Evolutionary conservation across 2,797 vertebrate species (phyloP).

Genomic region (Acrossocheilus wenchowensis): DNA sequence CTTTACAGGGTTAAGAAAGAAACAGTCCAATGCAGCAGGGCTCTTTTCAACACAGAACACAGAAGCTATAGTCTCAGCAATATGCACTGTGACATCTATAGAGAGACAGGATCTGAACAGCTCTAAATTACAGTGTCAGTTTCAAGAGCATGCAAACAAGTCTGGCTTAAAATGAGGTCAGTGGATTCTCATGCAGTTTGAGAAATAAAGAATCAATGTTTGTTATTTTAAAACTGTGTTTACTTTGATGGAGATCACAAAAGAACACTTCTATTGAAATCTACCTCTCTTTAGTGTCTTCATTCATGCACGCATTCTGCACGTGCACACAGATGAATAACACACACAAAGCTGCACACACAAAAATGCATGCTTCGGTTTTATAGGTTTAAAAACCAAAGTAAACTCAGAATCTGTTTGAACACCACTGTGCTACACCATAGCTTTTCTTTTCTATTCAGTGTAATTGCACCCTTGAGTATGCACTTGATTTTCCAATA

Average conservation of each 20-base stretch:
- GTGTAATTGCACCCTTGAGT: not conserved
- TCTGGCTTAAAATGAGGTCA: not conserved
- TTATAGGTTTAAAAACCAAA: constrained; percentile 2
- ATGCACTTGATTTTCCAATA: not conserved
- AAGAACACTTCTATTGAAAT: not conserved
- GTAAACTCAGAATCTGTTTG: not conserved
- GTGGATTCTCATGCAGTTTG: not conserved
- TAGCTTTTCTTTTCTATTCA: constrained; percentile 1
- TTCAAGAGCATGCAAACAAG: not conserved
- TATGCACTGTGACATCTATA: not conserved
- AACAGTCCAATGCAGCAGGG: constrained; percentile 44
- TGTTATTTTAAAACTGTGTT: not conserved
- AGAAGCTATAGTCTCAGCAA: not conserved
- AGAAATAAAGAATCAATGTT: not conserved
- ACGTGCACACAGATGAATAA: not conserved
- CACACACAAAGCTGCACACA: not conserved
- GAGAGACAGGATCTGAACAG: not conserved
- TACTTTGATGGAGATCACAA: not conserved
- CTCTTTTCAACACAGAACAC: not conserved
- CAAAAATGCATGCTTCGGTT: not conserved
- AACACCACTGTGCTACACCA: not conserved
- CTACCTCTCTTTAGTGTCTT: not conserved
- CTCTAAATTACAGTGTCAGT: constrained; percentile 7
- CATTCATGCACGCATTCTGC: constrained; percentile 24
- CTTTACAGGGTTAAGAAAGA: constrained; percentile 52